Evolutionary conservation across 2,888 invertebrate species (phyloP), one percentile per base, ranked within the genome.

Genomic region (Ischnura elegans): DNA sequence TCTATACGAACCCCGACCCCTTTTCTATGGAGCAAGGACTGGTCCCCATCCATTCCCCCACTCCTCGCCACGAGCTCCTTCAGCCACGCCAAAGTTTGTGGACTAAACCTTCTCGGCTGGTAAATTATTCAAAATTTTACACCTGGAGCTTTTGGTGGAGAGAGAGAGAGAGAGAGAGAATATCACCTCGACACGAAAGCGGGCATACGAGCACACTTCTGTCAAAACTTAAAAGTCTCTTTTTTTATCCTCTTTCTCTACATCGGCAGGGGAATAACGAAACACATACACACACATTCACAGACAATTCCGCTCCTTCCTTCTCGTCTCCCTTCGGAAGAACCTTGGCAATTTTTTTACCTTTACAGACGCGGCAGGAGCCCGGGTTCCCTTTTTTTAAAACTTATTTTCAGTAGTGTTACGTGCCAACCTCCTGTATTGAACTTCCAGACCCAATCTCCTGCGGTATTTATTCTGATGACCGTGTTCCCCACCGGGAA

Each of bases 121-220:
- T 76, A 76, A 76, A 76, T 76, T 76, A 76, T 76, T 76, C 76
- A 76, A 76, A 76, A 76, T 76, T 76, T 76, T 76, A 76, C 76
- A 76, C 76, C 76, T 76, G 76, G 76, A 76, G 76, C 76, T 76
- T 76, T 76, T 36, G 76, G 76, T 76, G 76, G 76, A 76, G 76
- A n/a, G n/a, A n/a, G n/a, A n/a, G n/a, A n/a, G n/a, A n/a, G n/a
- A n/a, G n/a, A n/a, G n/a, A n/a, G n/a, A 76, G 76, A 76, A 76
- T 76, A 76, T 76, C 76, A 76, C 76, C 76, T 29, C 76, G 76
- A 76, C 76, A 76, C 76, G 76, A 76, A 76, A 36, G 29, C 76
- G 76, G 36, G 76, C 76, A 76, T 36, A 76, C 76, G 13, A 36
- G 36, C 76, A 36, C 36, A 36, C 13, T 76, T 76, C 76, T 76